These are phyloP conservation scores for Neodontobutis hainanensis DNA, from an alignment of 2,113 vertebrate species.

Conservation along the genomic window DNA sequence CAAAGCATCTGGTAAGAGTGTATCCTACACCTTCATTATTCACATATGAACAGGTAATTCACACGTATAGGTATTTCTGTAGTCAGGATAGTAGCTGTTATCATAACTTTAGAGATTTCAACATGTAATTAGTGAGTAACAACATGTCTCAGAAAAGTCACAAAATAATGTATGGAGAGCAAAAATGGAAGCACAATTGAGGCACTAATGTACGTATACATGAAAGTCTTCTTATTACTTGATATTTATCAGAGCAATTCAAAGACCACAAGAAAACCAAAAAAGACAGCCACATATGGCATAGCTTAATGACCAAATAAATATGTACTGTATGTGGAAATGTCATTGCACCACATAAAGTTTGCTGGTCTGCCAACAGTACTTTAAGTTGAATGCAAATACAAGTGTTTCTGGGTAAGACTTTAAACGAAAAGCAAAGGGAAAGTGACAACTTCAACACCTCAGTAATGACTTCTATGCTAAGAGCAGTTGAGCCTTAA, in stretches of 20 bases:
- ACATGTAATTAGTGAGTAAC: too few relatives aligned
- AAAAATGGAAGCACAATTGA: too few relatives aligned
- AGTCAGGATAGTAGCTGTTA: too few relatives aligned
- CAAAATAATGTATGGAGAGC: too few relatives aligned
- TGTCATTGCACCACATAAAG: background rate
- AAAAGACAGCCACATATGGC: background rate
- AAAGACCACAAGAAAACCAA: background rate
- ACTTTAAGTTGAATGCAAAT: conserved; percentile 3
- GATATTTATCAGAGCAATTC: too few relatives aligned
- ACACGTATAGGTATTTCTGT: too few relatives aligned
- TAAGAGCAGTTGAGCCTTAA: conserved; percentile 46
- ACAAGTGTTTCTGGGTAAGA: conserved; percentile 33
- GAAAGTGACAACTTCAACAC: conserved; percentile 73
- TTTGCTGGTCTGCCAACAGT: background rate
- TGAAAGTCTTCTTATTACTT: too few relatives aligned
- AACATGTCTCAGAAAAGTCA: too few relatives aligned
- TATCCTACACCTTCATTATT: background rate
- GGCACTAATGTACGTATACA: too few relatives aligned
- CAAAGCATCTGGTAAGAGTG: background rate
- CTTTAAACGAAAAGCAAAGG: conserved; percentile 44
- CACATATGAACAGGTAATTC: background rate
- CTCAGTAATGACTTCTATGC: conserved; percentile 67
- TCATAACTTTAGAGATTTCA: too few relatives aligned
- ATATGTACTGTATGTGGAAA: background rate
- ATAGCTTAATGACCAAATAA: background rate